Evolutionary conservation across 2,113 vertebrate species (phyloP), one percentile per base, ranked within the genome.

Genomic region (Neodontobutis hainanensis): DNA sequence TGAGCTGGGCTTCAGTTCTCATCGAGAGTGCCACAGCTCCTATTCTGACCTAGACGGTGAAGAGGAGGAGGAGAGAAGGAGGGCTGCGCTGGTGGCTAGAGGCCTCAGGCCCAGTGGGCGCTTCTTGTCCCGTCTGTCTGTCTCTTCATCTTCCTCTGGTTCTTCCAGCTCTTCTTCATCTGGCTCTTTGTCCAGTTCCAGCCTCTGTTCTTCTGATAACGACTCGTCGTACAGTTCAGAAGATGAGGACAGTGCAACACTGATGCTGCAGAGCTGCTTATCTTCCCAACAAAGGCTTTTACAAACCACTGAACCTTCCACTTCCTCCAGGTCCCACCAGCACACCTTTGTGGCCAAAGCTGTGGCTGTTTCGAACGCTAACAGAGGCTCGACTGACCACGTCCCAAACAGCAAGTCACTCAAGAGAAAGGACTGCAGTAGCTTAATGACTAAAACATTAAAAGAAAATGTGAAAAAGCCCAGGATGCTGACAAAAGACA

Each of bases 181-280:
- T 0, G 96, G 95, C 56, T 98, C 97, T 50, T 47, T 95, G 60
- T 98, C 96, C 82, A 96, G 95, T 38, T 98, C 97, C 75, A 97
- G 96, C 75, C 85, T 98, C 65, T 98, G 95, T 87, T 99, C 97
- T 71, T 98, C 97, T 0, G 96, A 98, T 80, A 98, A 99, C 0
- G 97, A 99, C 88, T 96, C 95, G 35, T 98, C 96, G 0, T 97
- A 96, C 67, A 97, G 93, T 83, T 99, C 96, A 75, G 98, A 97
- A 0, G 97, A 98, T 2, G 96, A 98, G 0, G 97, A 96, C 73
- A 92, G 92, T 88, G 95, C 95, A 0, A 80, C 95, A 2, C 75
- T 98, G 83, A 94, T 99, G 81, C 92, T 98, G 51, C 96, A 95
- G 90, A 94, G 94, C 76, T 98, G 96, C 82, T 90, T 98, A 77